Evolutionary conservation across 2,113 vertebrate genomes (phyloP).

Genomic region (Engraulis encrasicolus): DNA sequence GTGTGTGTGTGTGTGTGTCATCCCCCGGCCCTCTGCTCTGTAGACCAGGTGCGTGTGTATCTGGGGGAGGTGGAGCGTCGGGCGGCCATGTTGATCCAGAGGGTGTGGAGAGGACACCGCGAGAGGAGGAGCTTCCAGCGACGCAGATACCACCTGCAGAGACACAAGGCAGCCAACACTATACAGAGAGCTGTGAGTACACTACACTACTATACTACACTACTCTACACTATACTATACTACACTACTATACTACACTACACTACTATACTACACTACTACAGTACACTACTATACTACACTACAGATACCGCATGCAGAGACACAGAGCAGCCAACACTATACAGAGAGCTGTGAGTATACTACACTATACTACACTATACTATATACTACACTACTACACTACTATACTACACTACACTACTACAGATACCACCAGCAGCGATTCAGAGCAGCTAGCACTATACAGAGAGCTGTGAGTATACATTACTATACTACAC

Average conservation of each 20-base stretch:
- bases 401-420: no score
- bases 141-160: constrained; percentile 70
- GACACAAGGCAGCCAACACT: constrained; percentile 81
- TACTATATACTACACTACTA: no score
- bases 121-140: constrained; percentile 77
- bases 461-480: no score
- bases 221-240: no score
- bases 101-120: constrained; percentile 85
- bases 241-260: no score
- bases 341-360: constrained; percentile 88
- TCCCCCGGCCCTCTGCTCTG: no score
- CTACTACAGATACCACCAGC: no score
- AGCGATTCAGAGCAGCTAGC: no score
- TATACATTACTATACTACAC: no score
- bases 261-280: no score
- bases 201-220: constrained; percentile 16
- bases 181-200: constrained; percentile 88
- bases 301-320: no score
- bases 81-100: constrained; percentile 89
- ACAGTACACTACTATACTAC: no score
- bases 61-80: constrained; percentile 82
- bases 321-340: constrained; percentile 79
- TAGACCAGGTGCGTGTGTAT: constrained; percentile 82
- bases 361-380: constrained; percentile 19
- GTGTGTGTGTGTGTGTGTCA: background rate